Base-by-base conservation (phyloP, 1,140 invertebrate genomes). In the Meteorus sp. region DNA sequence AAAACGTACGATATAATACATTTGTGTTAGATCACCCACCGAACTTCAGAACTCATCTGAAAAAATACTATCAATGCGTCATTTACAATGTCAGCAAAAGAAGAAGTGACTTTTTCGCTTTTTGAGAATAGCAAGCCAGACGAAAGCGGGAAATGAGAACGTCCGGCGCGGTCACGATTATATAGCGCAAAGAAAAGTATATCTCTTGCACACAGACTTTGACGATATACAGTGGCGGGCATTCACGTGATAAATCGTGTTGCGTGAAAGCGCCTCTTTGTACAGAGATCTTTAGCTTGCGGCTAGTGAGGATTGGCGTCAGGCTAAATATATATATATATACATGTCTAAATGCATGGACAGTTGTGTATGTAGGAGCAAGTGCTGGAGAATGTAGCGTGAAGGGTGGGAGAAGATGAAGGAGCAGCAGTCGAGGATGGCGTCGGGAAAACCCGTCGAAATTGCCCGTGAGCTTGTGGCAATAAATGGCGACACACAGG, bases 231-330 rank as follows among this genome's bases (percentile, higher is more conserved):
- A 59, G 56, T 52, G 48, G 22, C 33, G 43, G 25, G 56, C 48
- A 59, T 59, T 59, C 48, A 52, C 47, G 47, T 59, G 56, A 59
- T 59, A 52, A 59, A 45, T 59, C 27, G 48, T 59, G 48, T 59
- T 59, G 48, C 56, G 56, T 59, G 56, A 59, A 59, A 59, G 56
- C 56, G 11, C 25, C 25, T 52, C 48, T 59, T 59, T 59, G 48
- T 59, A 41, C 48, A 44, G 15, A 13, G 13, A 25, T 59, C 56
- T 59, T 59, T 59, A 45, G 48, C 48, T 50, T 20, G 56, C 48
- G 56, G 50, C 56, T 8, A 50, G 13, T 48, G 55, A 52, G 56
- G 37, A 59, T 59, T 20, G 45, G 20, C 33, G 11, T 41, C 17
- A 43, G 23, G 22, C 31, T 33, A 17, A 13, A 52, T 13, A 11